Conservation (phyloP, 2,888 invertebrate species). For the Xestia xanthographa region DNA sequence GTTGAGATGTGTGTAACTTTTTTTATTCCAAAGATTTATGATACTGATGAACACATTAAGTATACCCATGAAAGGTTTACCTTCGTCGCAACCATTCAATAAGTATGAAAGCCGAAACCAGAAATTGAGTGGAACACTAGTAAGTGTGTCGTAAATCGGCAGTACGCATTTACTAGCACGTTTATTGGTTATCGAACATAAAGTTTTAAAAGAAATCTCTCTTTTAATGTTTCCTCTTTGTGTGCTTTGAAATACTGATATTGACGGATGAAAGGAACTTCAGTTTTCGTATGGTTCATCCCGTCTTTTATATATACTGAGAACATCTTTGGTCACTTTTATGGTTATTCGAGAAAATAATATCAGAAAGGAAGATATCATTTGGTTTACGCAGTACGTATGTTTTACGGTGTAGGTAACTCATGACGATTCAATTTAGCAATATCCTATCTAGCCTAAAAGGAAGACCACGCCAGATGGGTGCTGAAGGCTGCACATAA, state of each 20-base stretch:
- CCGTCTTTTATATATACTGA: neutral
- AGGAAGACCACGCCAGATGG: neutral
- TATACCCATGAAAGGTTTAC: slow-evolving; percentile 4
- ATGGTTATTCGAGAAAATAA: slow-evolving; percentile 4
- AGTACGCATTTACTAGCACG: slow-evolving; percentile 47
- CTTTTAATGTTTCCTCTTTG: slow-evolving; percentile 31
- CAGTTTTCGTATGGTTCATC: slow-evolving; percentile 6
- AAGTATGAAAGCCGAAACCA: slow-evolving; percentile 53
- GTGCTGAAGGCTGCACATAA: neutral
- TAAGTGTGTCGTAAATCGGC: slow-evolving; percentile 69
- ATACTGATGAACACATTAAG: slow-evolving; percentile 23
- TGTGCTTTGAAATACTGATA: slow-evolving; percentile 16
- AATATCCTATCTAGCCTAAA: neutral
- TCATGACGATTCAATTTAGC: neutral
- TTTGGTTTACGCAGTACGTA: neutral
- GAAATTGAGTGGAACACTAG: slow-evolving; percentile 43
- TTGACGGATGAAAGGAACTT: slow-evolving; percentile 8
- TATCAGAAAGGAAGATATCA: neutral
- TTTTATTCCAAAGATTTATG: neutral
- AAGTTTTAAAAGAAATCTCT: slow-evolving; percentile 40
- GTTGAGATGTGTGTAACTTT: neutral
- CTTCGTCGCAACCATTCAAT: slow-evolving; percentile 9
- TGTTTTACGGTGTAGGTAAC: slow-evolving; percentile 8
- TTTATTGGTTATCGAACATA: slow-evolving; percentile 45
- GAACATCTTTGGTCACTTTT: slow-evolving; percentile 6